phyloP scores from a whole-genome alignment of 35 echinoderm and acorn worm genomes.

The Strongylocentrotus purpuratus region DNA sequence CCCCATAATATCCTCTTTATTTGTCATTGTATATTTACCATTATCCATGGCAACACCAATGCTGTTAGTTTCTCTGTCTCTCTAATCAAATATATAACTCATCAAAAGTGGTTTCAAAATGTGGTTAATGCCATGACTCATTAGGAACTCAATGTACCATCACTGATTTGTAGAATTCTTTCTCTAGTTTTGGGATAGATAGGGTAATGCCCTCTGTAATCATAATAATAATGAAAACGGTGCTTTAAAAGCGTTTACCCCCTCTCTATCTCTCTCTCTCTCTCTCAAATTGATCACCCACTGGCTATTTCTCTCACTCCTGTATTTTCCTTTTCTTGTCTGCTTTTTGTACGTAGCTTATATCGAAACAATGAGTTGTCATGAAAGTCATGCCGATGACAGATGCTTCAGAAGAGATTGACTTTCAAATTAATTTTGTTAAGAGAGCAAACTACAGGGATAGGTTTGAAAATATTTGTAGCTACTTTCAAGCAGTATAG shows the following conservation, averaged over 20 bases:
- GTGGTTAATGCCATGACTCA: neutral
- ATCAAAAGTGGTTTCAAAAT: neutral
- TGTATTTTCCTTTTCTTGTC: neutral
- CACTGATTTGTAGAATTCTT: neutral
- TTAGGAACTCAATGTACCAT: neutral
- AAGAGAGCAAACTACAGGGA: no score
- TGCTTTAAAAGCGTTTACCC: no score
- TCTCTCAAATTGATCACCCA: neutral
- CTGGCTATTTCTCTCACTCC: neutral
- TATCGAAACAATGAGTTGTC: no score
- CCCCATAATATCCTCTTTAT: neutral
- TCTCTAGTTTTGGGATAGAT: neutral
- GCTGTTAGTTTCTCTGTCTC: neutral
- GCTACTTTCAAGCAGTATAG: no score
- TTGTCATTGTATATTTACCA: neutral
- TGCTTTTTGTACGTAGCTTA: neutral
- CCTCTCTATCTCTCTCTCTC: no score
- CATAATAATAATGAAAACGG: no score
- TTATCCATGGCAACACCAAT: neutral
- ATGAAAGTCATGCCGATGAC: no score
- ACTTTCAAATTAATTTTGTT: no score
- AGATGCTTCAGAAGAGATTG: no score
- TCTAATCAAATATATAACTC: neutral
- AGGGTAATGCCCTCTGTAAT: neutral
- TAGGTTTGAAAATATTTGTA: no score